Base-by-base conservation (phyloP, 2,113 vertebrate genomes). In the Ovis canadensis region DNA sequence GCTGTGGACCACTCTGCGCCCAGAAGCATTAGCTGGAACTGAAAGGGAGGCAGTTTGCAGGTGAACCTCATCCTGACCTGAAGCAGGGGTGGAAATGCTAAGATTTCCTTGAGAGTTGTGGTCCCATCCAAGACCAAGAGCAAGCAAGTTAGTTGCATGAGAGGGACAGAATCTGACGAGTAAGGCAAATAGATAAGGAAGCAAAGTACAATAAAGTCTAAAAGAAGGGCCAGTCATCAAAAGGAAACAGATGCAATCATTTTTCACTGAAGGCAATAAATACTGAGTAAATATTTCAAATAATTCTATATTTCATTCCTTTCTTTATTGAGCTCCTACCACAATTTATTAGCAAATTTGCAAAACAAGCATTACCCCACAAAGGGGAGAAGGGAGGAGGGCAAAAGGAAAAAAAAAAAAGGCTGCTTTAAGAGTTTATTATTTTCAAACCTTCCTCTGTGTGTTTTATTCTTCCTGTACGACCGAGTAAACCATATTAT, bases 261-360 rank as follows among this genome's bases (percentile, higher is more conserved):
- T 50, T 45, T 59, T 67, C 85, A 93, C 7, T 6, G 55, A 86
- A n/a, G 17, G 36, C 19, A 54, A 80, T 21, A 52, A 97, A 81
- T 64, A 16, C 43, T n/a, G 62, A 91, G 48, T 9, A 90, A 96
- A 92, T 55, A 91, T 89, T 96, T 88, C 23, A 97, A 59, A 89
- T 77, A 27, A 74, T 77, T 55, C 59, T 62, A 7, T 31, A 50
- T 23, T 31, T 90, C 80, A 74, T 36, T 85, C 52, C 60, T 89
- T 52, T 92, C 40, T 74, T 90, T 43, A 60, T 25, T 90, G 50
- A 57, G 19, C 33, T 80, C 71, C 87, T 40, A 36, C n/a, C 16
- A 74, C 45, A 78, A 81, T 59, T 93, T 88, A 93, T 55, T 19
- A 90, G 40, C 43, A 95, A 92, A 92, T 57, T 8, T 78, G 16